Conservation (phyloP, 2,797 vertebrate genomes). For the Syngnathus rostellatus region DNA sequence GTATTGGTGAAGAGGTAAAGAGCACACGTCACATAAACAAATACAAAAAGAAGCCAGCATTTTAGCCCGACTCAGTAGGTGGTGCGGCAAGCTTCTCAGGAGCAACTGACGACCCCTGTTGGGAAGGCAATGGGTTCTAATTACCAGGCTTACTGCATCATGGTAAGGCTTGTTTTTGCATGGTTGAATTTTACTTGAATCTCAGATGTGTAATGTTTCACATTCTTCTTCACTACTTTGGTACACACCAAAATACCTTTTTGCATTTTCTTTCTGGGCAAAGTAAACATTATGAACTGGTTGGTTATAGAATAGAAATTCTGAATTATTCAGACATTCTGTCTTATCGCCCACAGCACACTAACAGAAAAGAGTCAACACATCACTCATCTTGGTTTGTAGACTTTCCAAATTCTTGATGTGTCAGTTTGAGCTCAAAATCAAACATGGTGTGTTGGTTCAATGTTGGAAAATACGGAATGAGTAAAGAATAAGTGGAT, state of each 20-base stretch:
- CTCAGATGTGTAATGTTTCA: neutral
- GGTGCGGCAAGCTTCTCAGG: conserved; percentile 1
- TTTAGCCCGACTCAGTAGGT: conserved; percentile 5
- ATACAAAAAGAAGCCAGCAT: conserved; percentile 8
- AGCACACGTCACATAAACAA: conserved; percentile 5
- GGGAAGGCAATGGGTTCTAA: conserved; percentile 28
- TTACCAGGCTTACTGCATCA: conserved; percentile 36
- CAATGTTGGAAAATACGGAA: neutral
- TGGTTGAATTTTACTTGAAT: neutral
- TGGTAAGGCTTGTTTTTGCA: conserved; percentile 26
- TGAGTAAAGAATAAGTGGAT: neutral
- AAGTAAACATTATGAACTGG: neutral
- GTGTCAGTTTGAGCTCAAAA: neutral
- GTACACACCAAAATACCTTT: neutral
- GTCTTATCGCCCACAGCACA: neutral
- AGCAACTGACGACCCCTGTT: conserved; percentile 1
- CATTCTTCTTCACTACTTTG: neutral
- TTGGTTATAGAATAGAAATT: neutral
- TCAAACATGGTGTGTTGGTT: neutral
- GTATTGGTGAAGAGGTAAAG: conserved; percentile 2
- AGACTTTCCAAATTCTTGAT: no score
- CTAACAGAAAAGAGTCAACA: no score
- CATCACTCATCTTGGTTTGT: no score
- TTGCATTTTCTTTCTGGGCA: neutral
- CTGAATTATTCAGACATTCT: neutral